Percentiles rank a stretch among this genome's conserved stretches.
phyloP scores from a whole-genome alignment of 2,888 invertebrate genomes.

The Fissipunctia ypsillon region DNA sequence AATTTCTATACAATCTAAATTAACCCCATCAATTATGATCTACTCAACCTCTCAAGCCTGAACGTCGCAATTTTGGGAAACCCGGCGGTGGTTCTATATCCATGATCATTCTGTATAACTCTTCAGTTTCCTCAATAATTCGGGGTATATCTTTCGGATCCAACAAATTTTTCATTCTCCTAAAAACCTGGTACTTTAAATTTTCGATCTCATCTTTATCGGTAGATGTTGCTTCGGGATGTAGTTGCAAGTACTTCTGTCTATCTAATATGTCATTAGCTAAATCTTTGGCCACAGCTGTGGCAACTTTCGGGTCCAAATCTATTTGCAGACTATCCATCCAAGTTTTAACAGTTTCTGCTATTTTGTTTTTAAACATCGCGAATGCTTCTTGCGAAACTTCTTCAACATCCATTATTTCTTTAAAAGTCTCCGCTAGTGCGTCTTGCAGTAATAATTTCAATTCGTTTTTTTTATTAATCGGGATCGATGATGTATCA shows the following conservation, averaged over 20 bases:
- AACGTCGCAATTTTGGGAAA: conserved; percentile 1
- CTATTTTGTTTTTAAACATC: conserved; percentile 5
- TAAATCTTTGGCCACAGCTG: conserved; percentile 66
- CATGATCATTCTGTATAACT: conserved; percentile 59
- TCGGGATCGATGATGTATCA: conserved; percentile 5
- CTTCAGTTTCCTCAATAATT: conserved; percentile 60
- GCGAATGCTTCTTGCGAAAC: neutral
- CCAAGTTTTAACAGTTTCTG: conserved; percentile 38
- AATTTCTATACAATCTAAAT: neutral
- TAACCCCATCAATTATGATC: neutral
- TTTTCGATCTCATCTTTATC: conserved; percentile 73
- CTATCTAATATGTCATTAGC: conserved; percentile 74
- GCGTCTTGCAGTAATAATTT: conserved; percentile 15
- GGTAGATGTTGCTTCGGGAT: conserved; percentile 66
- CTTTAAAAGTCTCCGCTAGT: neutral
- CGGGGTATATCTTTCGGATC: conserved; percentile 59
- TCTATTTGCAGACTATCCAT: conserved; percentile 61
- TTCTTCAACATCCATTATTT: neutral
- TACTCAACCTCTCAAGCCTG: conserved; percentile 29
- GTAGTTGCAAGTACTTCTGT: conserved; percentile 74
- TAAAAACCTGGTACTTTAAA: conserved; percentile 77
- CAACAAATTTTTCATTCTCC: conserved; percentile 69
- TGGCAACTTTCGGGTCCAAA: conserved; percentile 57
- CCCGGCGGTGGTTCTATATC: neutral
- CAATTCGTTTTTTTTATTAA: conserved; percentile 6